These are phyloP conservation scores for Mormoops blainvillei DNA, from an alignment of 2,113 vertebrate genomes.

Conservation along the genomic window DNA sequence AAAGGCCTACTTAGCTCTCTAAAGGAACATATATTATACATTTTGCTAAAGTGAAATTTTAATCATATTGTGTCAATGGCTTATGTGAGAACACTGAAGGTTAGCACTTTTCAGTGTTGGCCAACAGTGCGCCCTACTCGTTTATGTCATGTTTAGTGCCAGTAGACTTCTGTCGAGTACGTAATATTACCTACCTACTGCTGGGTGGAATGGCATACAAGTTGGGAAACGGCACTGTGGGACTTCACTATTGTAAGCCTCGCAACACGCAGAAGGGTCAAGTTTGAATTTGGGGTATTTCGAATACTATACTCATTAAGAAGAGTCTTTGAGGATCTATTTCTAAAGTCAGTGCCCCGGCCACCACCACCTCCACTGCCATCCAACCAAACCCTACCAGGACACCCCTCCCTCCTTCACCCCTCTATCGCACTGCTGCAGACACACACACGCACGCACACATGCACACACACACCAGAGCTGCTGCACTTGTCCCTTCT, in stretches of 20 bases:
- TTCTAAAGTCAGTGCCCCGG: constrained; percentile 24
- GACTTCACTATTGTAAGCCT: constrained; percentile 78
- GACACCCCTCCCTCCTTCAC: not conserved
- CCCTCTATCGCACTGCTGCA: not conserved
- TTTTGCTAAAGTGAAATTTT: constrained; percentile 61
- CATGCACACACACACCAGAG: not conserved
- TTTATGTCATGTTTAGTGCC: constrained; percentile 40
- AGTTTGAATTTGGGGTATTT: constrained; percentile 58
- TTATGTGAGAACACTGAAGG: constrained; percentile 58
- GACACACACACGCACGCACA: no score
- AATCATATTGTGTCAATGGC: constrained; percentile 49
- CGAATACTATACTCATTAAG: constrained; percentile 65
- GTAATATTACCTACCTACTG: constrained; percentile 71
- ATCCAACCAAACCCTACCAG: not conserved
- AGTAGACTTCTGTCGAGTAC: constrained; percentile 66
- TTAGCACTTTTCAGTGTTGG: constrained; percentile 42
- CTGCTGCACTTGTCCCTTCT: not conserved
- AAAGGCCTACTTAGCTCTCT: constrained; percentile 74
- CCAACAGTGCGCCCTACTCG: constrained; percentile 63
- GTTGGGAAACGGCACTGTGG: constrained; percentile 74
- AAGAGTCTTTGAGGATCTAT: constrained; percentile 60
- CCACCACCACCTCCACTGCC: not conserved
- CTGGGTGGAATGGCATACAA: constrained; percentile 70
- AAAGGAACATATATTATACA: constrained; percentile 51
- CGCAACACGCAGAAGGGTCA: constrained; percentile 71